Percentiles rank a stretch among this genome's conserved stretches.
Evolutionary conservation across 2,888 invertebrate genomes (phyloP).

Genomic region (Ctenicera cuprea): DNA sequence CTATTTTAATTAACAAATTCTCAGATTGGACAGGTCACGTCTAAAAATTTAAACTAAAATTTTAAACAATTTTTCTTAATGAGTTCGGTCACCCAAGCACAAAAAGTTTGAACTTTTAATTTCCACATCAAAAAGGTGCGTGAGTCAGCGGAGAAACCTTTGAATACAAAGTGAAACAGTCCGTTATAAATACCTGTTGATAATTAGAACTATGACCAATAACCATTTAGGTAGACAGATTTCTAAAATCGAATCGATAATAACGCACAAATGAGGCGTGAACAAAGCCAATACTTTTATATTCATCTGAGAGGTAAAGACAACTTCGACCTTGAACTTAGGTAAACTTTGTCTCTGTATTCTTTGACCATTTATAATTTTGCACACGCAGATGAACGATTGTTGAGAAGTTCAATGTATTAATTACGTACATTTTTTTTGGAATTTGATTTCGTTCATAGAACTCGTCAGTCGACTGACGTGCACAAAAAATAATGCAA

Average conservation of each 20-base stretch:
- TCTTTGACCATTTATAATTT: not conserved
- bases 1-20: too few species aligned
- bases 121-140: not conserved
- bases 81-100: constrained; percentile 4
- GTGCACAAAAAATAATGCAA: too few species aligned
- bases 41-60: not conserved
- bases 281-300: constrained; percentile 10
- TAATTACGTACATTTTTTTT: too few species aligned
- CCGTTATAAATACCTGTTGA: not conserved
- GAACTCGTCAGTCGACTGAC: too few species aligned
- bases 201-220: constrained; percentile 2
- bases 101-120: constrained; percentile 10
- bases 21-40: not conserved
- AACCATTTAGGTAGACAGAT: not conserved
- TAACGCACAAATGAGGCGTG: not conserved
- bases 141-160: constrained; percentile 29
- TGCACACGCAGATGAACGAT: not conserved
- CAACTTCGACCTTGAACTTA: constrained; percentile 3
- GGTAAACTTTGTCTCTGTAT: not conserved
- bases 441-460: too few species aligned
- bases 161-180: constrained; percentile 16
- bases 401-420: not conserved
- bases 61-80: not conserved
- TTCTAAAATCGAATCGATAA: constrained; percentile 21
- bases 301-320: not conserved